Percentiles rank a stretch among this genome's conserved stretches.
Conservation (phyloP, 1,140 invertebrate genomes). For the Bombus vancouverensis region DNA sequence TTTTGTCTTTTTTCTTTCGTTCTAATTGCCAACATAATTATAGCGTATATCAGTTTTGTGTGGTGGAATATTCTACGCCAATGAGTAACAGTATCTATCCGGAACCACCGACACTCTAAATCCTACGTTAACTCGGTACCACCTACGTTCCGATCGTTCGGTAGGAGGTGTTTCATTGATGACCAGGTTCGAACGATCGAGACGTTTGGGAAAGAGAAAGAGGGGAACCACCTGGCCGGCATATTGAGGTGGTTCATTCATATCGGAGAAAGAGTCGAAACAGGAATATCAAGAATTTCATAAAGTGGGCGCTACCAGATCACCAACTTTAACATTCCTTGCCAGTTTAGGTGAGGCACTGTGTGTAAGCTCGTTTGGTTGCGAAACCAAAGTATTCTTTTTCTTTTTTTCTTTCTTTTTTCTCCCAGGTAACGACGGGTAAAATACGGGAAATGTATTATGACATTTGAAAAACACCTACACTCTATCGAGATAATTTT, state of each 20-base stretch:
- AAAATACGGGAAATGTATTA: not conserved
- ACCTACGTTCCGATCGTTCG: constrained; percentile 59
- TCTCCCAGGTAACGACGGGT: not conserved
- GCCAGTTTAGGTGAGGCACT: constrained; percentile 51
- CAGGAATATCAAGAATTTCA: constrained; percentile 62
- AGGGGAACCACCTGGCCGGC: not conserved
- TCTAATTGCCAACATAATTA: not conserved
- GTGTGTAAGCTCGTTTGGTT: not conserved
- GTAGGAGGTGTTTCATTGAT: constrained; percentile 69
- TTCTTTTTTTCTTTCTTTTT: not conserved
- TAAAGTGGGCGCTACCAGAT: constrained; percentile 57
- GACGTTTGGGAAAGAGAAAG: constrained; percentile 22
- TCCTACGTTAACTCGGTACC: constrained; percentile 62
- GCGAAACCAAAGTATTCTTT: constrained; percentile 10
- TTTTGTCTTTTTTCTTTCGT: not conserved
- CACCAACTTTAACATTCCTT: constrained; percentile 29
- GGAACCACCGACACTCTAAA: constrained; percentile 61
- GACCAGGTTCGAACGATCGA: constrained; percentile 57
- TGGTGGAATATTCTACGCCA: constrained; percentile 39
- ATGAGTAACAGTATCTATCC: constrained; percentile 55
- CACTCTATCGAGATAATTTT: not conserved
- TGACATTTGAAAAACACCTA: constrained; percentile 2
- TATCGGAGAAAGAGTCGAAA: constrained; percentile 63
- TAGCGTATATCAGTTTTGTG: not conserved
- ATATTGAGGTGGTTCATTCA: constrained; percentile 60